Percentiles rank a stretch among this genome's conserved stretches.
Conservation (phyloP, 2,888 invertebrate species). For the Sminthurides aquaticus region DNA sequence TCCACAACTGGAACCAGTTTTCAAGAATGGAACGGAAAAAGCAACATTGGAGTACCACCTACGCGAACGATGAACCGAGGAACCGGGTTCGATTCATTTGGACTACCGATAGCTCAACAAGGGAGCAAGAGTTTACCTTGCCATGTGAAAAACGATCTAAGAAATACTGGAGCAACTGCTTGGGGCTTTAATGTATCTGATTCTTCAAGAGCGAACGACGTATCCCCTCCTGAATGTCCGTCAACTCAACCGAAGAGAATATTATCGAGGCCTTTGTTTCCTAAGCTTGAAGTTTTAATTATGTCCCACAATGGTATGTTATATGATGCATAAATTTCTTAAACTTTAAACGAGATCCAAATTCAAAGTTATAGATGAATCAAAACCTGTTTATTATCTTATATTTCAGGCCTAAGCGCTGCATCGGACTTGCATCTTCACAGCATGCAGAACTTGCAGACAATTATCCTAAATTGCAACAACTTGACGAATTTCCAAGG, state of each 20-base stretch:
- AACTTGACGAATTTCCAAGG: slow-evolving; percentile 34
- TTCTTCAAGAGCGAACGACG: slow-evolving; percentile 6
- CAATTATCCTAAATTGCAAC: slow-evolving; percentile 38
- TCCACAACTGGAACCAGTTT: neutral
- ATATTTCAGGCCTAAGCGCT: slow-evolving; percentile 26
- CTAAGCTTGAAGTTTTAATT: slow-evolving; percentile 38
- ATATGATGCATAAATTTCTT: neutral
- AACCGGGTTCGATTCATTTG: slow-evolving; percentile 20
- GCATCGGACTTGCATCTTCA: slow-evolving; percentile 36
- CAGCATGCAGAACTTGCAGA: slow-evolving; percentile 36
- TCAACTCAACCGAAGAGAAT: slow-evolving; percentile 11
- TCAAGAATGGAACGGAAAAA: slow-evolving; percentile 21
- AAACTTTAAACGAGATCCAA: neutral
- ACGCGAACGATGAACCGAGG: slow-evolving; percentile 10
- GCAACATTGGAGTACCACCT: slow-evolving; percentile 4
- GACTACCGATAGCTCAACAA: slow-evolving; percentile 13
- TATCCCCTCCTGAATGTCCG: slow-evolving; percentile 1
- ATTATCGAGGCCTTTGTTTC: slow-evolving; percentile 28
- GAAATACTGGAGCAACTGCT: slow-evolving; percentile 18
- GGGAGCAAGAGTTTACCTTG: slow-evolving; percentile 3
- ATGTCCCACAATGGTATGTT: slow-evolving; percentile 39
- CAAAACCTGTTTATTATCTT: no score
- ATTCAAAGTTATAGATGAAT: neutral
- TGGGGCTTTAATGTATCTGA: slow-evolving; percentile 13
- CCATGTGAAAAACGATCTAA: slow-evolving; percentile 12